A percentile compares a stretch with the other conserved stretches of the same genome.
Conservation (phyloP, 2,888 invertebrate genomes). For the Margaritifera margaritifera region DNA sequence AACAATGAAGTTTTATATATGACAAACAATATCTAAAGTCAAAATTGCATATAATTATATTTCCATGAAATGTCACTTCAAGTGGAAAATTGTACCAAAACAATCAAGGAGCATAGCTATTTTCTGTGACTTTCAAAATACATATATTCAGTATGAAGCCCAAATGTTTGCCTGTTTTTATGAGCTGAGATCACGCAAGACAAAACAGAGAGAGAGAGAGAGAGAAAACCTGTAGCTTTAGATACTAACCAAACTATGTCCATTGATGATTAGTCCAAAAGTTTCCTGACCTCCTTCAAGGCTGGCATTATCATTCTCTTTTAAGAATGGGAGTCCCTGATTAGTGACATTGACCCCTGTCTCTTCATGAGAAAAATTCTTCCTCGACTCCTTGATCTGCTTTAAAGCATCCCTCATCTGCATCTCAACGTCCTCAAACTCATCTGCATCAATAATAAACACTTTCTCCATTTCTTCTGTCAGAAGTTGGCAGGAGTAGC, state of each 20-base stretch:
- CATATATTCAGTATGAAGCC: too few relatives aligned
- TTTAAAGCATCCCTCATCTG: conserved; percentile 61
- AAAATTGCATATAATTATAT: too few relatives aligned
- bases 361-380: not conserved
- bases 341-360: not conserved
- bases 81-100: too few relatives aligned
- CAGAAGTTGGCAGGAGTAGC: conserved; percentile 96
- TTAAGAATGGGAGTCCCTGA: not conserved
- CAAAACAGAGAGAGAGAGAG: too few relatives aligned
- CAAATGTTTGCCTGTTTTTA: too few relatives aligned
- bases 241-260: conserved; percentile 84
- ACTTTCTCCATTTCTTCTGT: conserved; percentile 97
- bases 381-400: conserved; percentile 46
- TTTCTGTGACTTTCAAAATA: too few relatives aligned
- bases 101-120: too few relatives aligned
- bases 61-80: too few relatives aligned
- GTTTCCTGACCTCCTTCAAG: conserved; percentile 36
- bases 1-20: too few relatives aligned
- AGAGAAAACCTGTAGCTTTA: too few relatives aligned
- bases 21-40: too few relatives aligned
- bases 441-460: conserved; percentile 89
- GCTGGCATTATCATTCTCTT: conserved; percentile 24
- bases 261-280: conserved; percentile 96
- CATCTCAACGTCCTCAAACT: conserved; percentile 73
- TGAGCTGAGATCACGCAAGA: too few relatives aligned